These are phyloP conservation scores for Drosophila navojoa DNA, from an alignment of 1,140 invertebrate genomes.

Conservation along the genomic window DNA sequence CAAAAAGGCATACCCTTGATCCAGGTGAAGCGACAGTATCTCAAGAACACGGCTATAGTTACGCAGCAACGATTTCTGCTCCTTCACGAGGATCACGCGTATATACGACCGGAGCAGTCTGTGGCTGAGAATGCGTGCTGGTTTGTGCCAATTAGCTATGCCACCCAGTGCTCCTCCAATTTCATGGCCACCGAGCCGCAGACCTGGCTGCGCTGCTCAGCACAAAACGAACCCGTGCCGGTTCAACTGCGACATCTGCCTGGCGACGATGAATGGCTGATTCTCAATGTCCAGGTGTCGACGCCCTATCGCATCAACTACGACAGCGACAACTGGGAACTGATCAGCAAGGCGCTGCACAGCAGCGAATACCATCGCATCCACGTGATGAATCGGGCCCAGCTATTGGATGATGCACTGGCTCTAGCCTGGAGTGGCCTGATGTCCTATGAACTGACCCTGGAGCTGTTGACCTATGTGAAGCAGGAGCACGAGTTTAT, in stretches of 20 bases:
- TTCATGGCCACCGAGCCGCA: constrained; percentile 86
- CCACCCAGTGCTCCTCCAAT: constrained; percentile 85
- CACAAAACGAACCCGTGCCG: constrained; percentile 27
- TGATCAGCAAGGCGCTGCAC: constrained; percentile 86
- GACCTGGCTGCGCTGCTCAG: constrained; percentile 85
- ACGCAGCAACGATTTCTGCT: constrained; percentile 84
- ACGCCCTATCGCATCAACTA: constrained; percentile 91
- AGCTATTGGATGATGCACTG: constrained; percentile 91
- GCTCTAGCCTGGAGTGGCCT: constrained; percentile 88
- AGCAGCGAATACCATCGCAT: constrained; percentile 85
- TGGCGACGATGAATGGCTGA: constrained; percentile 85
- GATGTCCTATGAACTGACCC: constrained; percentile 87
- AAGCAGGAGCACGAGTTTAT: constrained; percentile 86
- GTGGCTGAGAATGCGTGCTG: constrained; percentile 66
- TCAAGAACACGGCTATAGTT: constrained; percentile 84
- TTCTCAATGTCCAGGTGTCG: constrained; percentile 86
- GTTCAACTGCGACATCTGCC: constrained; percentile 48
- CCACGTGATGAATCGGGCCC: constrained; percentile 89
- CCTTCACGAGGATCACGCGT: constrained; percentile 1
- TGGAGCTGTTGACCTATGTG: constrained; percentile 87
- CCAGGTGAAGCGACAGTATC: constrained; percentile 87
- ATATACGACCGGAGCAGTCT: background rate
- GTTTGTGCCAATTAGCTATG: constrained; percentile 87
- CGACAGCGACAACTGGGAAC: constrained; percentile 88
- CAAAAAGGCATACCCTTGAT: constrained; percentile 92